Evolutionary conservation across 1,140 invertebrate species (phyloP).

Genomic region (Frieseomelitta varia): DNA sequence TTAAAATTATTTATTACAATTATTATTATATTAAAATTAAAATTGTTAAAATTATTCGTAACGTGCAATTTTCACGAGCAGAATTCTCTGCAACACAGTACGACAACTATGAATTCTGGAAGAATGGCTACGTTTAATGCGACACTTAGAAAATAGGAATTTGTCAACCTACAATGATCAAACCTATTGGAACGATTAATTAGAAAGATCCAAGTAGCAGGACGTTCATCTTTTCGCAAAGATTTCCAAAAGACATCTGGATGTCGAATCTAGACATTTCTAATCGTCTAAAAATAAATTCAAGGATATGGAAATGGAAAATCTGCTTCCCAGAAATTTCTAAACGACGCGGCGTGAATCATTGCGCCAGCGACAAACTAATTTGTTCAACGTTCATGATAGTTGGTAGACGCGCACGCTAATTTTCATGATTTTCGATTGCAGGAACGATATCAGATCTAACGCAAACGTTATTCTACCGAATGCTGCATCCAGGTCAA

Average conservation of each 20-base stretch:
- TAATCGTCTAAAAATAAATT: background rate
- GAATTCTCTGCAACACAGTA: background rate
- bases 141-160: background rate
- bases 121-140: background rate
- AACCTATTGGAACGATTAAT: background rate
- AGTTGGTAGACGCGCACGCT: constrained; percentile 23
- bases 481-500: constrained; percentile 54
- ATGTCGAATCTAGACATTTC: background rate
- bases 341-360: too few species aligned
- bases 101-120: background rate
- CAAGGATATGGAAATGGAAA: background rate
- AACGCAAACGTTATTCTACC: constrained; percentile 41
- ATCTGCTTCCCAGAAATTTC: background rate
- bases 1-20: too few species aligned
- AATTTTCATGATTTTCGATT: constrained; percentile 59
- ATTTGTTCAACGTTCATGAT: constrained; percentile 26
- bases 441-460: constrained; percentile 41
- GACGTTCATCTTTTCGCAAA: background rate
- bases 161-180: background rate
- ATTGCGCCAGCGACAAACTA: background rate
- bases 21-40: too few species aligned
- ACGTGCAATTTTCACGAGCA: background rate
- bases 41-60: background rate
- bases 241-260: background rate
- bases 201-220: background rate